Evolutionary conservation across 2,888 invertebrate species (phyloP).

Genomic region (Embidobia sp.): DNA sequence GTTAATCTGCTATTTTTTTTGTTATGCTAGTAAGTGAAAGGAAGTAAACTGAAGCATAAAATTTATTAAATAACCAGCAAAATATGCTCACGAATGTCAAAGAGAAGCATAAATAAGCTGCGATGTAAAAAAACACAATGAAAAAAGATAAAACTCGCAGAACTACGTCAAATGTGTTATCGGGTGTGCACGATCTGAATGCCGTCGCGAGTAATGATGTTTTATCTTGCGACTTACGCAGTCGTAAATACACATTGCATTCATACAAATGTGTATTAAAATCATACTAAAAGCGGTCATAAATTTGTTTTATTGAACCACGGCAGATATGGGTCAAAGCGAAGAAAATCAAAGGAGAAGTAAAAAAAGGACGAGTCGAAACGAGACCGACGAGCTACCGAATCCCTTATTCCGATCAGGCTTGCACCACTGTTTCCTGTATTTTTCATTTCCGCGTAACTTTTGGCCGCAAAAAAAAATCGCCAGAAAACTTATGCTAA

Average conservation of each 20-base stretch:
- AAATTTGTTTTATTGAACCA: slow-evolving; percentile 34
- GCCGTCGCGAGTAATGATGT: slow-evolving; percentile 12
- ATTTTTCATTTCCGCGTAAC: slow-evolving; percentile 15
- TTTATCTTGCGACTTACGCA: slow-evolving; percentile 25
- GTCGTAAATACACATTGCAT: slow-evolving; percentile 33
- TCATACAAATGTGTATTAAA: slow-evolving; percentile 42
- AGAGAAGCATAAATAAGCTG: no score
- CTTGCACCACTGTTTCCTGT: background rate
- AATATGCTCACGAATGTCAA: no score
- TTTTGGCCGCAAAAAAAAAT: background rate
- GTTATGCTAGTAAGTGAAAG: no score
- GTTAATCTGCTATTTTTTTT: no score
- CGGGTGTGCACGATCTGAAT: background rate
- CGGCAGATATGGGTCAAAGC: slow-evolving; percentile 12
- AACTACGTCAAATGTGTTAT: slow-evolving; percentile 21
- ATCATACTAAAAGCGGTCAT: slow-evolving; percentile 28
- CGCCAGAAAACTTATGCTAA: slow-evolving; percentile 3
- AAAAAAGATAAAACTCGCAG: slow-evolving; percentile 5
- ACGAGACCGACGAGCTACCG: slow-evolving; percentile 1
- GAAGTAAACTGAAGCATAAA: no score
- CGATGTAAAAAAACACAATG: no score
- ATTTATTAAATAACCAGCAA: no score
- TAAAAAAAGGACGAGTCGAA: background rate
- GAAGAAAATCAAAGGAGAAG: background rate
- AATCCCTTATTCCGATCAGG: slow-evolving; percentile 25